Percentiles rank a stretch among this genome's conserved stretches.
Conservation (phyloP, 2,888 invertebrate species). For the Trichacis sp. region DNA sequence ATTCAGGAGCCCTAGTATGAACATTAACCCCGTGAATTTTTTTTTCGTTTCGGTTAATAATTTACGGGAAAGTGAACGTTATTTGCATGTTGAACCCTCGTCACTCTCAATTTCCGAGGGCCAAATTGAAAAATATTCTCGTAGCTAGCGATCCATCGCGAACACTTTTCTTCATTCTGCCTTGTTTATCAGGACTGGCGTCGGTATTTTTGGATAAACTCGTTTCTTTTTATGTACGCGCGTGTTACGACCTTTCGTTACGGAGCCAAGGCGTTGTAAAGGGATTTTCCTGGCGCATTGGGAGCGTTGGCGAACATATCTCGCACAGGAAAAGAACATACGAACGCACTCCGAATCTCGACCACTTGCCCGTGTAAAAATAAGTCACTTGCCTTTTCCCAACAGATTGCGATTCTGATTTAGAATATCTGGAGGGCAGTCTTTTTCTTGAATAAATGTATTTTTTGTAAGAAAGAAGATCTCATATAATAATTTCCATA, state of each 20-base stretch:
- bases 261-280: conserved; percentile 40
- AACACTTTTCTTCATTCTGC: conserved; percentile 30
- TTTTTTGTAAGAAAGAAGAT: too few relatives aligned
- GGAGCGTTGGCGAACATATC: conserved; percentile 9
- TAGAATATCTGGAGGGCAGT: too few relatives aligned
- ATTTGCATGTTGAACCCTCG: background rate
- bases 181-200: conserved; percentile 13
- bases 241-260: conserved; percentile 35
- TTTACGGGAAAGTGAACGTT: background rate
- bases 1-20: too few relatives aligned
- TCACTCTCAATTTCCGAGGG: background rate
- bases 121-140: conserved; percentile 25
- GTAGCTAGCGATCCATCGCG: conserved; percentile 17
- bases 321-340: conserved; percentile 30
- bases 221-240: conserved; percentile 38
- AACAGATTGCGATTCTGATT: too few relatives aligned
- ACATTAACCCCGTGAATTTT: too few relatives aligned
- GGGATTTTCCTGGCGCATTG: conserved; percentile 42
- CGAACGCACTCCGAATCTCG: background rate
- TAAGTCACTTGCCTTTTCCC: too few relatives aligned
- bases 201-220: conserved; percentile 31
- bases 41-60: too few relatives aligned
- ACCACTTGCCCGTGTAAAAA: too few relatives aligned
- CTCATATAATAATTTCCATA: too few relatives aligned
- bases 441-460: too few relatives aligned